Evolutionary conservation across 92 coral and sea anemone genomes (phyloP).

Genomic region (Epizoanthus rinbou): DNA sequence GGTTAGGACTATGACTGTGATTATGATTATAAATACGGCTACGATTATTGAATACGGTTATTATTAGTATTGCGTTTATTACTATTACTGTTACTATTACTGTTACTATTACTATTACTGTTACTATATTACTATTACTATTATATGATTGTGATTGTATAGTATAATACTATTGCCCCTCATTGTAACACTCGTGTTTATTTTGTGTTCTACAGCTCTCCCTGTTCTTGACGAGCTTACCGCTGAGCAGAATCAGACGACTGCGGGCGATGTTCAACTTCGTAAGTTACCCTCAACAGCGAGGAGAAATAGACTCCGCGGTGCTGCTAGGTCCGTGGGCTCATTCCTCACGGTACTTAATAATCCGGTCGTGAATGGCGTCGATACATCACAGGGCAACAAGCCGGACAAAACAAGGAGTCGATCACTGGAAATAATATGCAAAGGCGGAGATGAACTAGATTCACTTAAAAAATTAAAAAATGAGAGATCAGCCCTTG

Average conservation of each 20-base stretch:
- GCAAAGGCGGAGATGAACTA: not conserved
- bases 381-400: not conserved
- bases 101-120: too few species aligned
- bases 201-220: constrained; percentile 12
- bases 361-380: not conserved
- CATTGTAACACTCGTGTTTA: not conserved
- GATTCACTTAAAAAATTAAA: too few species aligned
- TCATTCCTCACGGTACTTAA: constrained; percentile 4
- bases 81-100: too few species aligned
- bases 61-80: too few species aligned
- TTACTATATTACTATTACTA: too few species aligned
- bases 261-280: not conserved
- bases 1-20: too few species aligned
- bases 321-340: constrained; percentile 8
- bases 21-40: too few species aligned
- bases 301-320: constrained; percentile 6
- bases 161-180: too few species aligned
- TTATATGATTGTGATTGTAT: too few species aligned
- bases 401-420: not conserved
- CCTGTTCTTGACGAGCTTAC: constrained; percentile 35
- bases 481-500: too few species aligned
- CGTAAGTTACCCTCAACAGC: not conserved
- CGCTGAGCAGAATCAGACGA: constrained; percentile 19
- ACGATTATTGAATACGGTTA: too few species aligned
- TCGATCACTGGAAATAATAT: constrained; percentile 33